phyloP scores from a whole-genome alignment of 2,113 vertebrate species.

The Mirounga angustirostris region DNA sequence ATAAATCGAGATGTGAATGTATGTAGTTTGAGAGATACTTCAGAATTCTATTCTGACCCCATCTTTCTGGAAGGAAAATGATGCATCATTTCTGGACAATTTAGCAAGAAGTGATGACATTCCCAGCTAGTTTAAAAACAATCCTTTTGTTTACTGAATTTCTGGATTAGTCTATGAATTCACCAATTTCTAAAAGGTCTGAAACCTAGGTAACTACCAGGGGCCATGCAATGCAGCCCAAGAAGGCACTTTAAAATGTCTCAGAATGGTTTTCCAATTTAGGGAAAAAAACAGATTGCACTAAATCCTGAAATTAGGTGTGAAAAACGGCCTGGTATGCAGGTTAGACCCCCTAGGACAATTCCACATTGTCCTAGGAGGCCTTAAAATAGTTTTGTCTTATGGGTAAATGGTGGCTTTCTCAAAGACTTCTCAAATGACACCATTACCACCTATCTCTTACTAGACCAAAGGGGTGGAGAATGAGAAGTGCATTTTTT shows the following conservation, averaged over 20 bases:
- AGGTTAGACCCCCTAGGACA: background rate
- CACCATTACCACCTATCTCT: background rate
- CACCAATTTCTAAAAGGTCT: constrained; percentile 19
- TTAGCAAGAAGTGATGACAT: background rate
- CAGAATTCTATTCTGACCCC: background rate
- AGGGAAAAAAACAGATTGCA: background rate
- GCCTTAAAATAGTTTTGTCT: background rate
- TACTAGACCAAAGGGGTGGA: background rate
- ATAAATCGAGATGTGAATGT: background rate
- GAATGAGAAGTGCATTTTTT: background rate
- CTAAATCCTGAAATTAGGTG: background rate
- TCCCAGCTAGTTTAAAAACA: constrained; percentile 20
- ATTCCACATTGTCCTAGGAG: background rate
- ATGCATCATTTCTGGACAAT: background rate
- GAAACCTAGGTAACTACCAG: background rate
- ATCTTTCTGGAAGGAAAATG: background rate
- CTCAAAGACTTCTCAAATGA: background rate
- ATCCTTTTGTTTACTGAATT: background rate
- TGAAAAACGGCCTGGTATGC: background rate
- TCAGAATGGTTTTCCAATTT: background rate
- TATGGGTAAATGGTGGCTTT: background rate
- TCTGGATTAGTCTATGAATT: constrained; percentile 25
- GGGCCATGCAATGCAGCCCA: background rate
- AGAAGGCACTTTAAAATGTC: background rate
- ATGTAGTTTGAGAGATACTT: background rate